phyloP scores from a whole-genome alignment of 2,888 invertebrate species.

The Toxonevra muliebris region DNA sequence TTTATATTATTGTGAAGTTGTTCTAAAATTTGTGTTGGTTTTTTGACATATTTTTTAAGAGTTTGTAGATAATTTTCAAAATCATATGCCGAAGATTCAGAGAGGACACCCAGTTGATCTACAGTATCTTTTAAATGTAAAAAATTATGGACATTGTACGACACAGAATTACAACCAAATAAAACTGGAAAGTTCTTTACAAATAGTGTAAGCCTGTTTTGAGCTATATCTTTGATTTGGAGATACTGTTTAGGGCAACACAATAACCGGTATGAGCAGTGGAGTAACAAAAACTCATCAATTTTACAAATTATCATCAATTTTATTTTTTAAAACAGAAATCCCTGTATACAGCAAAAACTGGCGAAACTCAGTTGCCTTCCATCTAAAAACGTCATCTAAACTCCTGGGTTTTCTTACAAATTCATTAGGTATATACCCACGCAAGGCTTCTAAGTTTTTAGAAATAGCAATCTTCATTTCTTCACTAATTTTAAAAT shows the following conservation, averaged over 20 bases:
- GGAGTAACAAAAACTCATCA: conserved; percentile 36
- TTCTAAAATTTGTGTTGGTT: conserved; percentile 20
- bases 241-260: conserved; percentile 24
- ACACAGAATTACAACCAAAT: conserved; percentile 35
- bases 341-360: conserved; percentile 11
- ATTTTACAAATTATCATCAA: conserved; percentile 31
- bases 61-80: conserved; percentile 35
- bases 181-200: conserved; percentile 32
- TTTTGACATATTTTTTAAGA: conserved; percentile 20
- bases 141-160: conserved; percentile 33
- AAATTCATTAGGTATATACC: conserved; percentile 30
- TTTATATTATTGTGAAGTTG: conserved; percentile 19
- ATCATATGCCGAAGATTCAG: conserved; percentile 29
- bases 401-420: conserved; percentile 31
- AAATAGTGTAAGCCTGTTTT: conserved; percentile 22
- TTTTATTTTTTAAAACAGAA: conserved; percentile 13
- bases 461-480: conserved; percentile 5
- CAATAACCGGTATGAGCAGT: conserved; percentile 30
- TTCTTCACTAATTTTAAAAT: neutral
- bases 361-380: conserved; percentile 21
- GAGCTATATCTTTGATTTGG: conserved; percentile 22
- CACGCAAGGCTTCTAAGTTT: conserved; percentile 19
- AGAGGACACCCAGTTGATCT: conserved; percentile 23
- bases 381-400: conserved; percentile 34
- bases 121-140: conserved; percentile 31